Evolutionary conservation across 1,140 invertebrate species (phyloP), one percentile per base, ranked within the genome.

Genomic region (Caenorhabditis brenneri): DNA sequence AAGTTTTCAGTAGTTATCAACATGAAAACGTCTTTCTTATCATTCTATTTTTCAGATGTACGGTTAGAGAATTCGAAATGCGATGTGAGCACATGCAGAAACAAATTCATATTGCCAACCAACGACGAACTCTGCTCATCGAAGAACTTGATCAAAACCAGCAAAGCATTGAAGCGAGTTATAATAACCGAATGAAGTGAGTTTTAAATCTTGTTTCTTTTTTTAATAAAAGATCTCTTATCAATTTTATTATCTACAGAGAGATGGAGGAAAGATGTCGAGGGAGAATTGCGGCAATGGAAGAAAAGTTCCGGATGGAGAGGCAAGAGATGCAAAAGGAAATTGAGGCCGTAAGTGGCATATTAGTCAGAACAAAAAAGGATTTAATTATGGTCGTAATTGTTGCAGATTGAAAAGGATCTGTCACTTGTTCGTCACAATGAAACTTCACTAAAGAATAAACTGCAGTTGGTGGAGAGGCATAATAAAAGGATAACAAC

Each of bases 111-210:
- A 27, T 85, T 31, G 84, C 84, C 10, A 85, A 85, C 39, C 84
- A 85, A 78, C 53, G 84, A 46, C 24, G 84, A 39, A 81, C 53
- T 31, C 29, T 85, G 49, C 60, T 85, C 24, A 85, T 85, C 22
- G 84, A 85, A 55, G 84, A 85, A 36, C 39, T 85, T 2, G 84
- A 85, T 33, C 79, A 85, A 16, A 85, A 85, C 22, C 84, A 85
- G 53, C 24, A 42, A 48, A 81, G 81, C n/a, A 85, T 85, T 48
- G 84, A 85, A 55, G 81, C 84, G 49, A 80, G 80, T 46, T 85
- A 82, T 51, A 80, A 85, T n/a, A 80, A 85, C 31, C 53, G 80
- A 36, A 22, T 85, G 22, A 53, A 69, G 84, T 85, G 49, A 42
- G 60, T 48, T 65, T 60, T 12, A 29, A 33, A n/a, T 74, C 19